Percentiles rank a stretch among this genome's conserved stretches.
Conservation (phyloP, 37 sponge, comb jelly and placozoan species). For the Halisarca cf. caerulea region DNA sequence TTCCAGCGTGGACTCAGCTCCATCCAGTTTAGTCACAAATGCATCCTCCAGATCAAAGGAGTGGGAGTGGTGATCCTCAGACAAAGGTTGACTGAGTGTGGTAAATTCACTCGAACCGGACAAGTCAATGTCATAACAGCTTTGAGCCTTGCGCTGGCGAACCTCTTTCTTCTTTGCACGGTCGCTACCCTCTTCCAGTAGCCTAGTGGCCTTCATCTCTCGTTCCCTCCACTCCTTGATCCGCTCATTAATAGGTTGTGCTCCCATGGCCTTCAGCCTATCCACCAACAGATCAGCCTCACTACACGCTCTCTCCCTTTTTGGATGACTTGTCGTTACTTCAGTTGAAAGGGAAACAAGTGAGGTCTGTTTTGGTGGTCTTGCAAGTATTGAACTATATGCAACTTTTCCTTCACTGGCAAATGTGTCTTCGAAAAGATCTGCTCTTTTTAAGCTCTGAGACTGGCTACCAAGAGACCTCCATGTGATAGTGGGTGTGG, state of each 20-base stretch:
- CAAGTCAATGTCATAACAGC: background rate
- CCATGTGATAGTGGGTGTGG: background rate
- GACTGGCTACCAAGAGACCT: background rate
- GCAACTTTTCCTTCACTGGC: background rate
- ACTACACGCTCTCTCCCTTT: background rate
- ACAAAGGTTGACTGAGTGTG: too few species aligned
- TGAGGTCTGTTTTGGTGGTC: background rate
- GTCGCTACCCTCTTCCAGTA: background rate
- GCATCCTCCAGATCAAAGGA: too few species aligned
- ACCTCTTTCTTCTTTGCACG: background rate
- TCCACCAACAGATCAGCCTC: conserved; percentile 12
- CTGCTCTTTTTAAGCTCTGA: background rate
- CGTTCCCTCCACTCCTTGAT: background rate
- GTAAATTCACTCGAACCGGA: background rate
- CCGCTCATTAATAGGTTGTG: background rate
- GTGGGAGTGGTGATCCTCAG: too few species aligned
- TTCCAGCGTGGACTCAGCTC: too few species aligned
- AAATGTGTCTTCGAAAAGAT: background rate
- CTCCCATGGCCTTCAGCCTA: background rate
- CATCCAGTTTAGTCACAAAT: too few species aligned
- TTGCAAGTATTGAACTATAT: background rate
- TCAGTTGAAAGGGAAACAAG: too few species aligned
- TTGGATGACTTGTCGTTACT: background rate
- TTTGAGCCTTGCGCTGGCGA: background rate
- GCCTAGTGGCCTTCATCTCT: background rate